These are phyloP conservation scores for Galemys pyrenaicus DNA, from an alignment of 2,113 vertebrate species.

Conservation along the genomic window DNA sequence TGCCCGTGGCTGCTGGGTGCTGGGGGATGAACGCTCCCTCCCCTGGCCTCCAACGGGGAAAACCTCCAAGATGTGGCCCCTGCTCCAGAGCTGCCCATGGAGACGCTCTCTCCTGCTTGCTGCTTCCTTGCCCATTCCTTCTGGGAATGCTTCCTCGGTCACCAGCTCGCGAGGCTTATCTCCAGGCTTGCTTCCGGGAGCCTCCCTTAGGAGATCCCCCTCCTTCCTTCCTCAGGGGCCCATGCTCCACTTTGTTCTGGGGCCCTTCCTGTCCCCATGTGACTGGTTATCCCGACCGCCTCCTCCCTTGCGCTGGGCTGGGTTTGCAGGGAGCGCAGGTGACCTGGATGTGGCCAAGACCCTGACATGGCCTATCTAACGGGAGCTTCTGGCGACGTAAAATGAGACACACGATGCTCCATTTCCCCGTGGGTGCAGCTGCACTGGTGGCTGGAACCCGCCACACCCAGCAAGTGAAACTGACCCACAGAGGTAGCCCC, in stretches of 20 bases:
- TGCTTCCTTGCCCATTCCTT: background rate
- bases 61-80: background rate
- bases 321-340: background rate
- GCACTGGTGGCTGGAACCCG: background rate
- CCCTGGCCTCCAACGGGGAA: background rate
- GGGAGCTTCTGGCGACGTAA: background rate
- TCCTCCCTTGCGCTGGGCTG: background rate
- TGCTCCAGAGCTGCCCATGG: background rate
- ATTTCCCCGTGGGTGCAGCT: too few relatives aligned
- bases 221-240: background rate
- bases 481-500: rapidly evolving
- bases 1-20: background rate
- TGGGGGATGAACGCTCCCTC: background rate
- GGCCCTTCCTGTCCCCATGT: background rate
- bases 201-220: background rate
- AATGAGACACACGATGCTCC: background rate
- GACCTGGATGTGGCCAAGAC: background rate
- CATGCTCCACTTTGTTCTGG: background rate
- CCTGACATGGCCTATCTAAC: background rate
- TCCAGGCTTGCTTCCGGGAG: background rate
- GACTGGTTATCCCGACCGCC: background rate
- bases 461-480: background rate
- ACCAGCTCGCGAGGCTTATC: background rate
- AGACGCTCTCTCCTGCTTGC: background rate
- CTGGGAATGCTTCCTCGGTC: background rate